phyloP scores from a whole-genome alignment of 2,888 invertebrate genomes.

The Acanthosepion lycidas region DNA sequence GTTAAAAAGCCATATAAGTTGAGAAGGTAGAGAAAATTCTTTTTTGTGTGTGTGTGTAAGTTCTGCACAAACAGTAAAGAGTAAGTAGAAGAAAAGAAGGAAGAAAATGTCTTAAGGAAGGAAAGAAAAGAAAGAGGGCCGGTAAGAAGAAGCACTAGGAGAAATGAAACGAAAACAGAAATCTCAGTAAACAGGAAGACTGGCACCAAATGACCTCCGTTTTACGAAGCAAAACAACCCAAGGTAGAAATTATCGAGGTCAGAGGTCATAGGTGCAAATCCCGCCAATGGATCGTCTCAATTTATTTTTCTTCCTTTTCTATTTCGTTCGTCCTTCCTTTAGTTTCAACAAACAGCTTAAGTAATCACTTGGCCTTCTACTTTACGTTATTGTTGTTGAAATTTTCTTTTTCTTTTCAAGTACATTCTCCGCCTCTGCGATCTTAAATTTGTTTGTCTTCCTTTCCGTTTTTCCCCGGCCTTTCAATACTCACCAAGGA shows the following conservation, averaged over 20 bases:
- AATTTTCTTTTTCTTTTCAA: not conserved
- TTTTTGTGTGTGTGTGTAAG: too few species aligned
- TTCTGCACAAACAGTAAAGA: too few species aligned
- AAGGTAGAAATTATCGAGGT: conserved; percentile 8
- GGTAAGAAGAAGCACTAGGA: too few species aligned
- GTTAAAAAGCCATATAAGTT: too few species aligned
- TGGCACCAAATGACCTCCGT: not conserved
- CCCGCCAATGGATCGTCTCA: not conserved
- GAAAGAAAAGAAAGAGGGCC: not conserved
- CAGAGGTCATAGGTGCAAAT: not conserved
- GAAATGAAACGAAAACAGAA: not conserved
- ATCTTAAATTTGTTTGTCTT: too few species aligned
- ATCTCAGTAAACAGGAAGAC: not conserved
- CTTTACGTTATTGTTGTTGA: too few species aligned
- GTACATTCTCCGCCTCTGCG: too few species aligned
- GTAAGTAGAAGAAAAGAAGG: too few species aligned
- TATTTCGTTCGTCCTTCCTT: not conserved
- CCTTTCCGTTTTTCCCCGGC: too few species aligned
- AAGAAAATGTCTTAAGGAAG: too few species aligned
- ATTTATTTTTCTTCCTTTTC: not conserved
- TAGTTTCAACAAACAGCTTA: not conserved
- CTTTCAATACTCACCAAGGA: too few species aligned
- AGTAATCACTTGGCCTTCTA: not conserved
- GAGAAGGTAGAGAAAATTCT: too few species aligned
- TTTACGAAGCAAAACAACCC: not conserved